Base-by-base conservation (phyloP, 2,888 invertebrate species). In the Sarcophaga rosellei region DNA sequence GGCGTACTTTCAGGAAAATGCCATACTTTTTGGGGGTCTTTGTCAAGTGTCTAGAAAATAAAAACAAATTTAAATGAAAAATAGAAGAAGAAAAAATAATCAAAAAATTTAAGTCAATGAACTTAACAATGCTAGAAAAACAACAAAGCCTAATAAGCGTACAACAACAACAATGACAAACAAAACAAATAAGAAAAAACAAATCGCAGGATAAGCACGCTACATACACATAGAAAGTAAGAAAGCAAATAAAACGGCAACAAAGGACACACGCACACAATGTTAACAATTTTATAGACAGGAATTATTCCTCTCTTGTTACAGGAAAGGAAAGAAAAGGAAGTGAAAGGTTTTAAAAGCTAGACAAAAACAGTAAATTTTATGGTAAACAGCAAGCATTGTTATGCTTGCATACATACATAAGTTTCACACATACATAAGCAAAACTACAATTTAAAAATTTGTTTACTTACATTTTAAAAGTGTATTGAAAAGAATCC, bases 121-220 rank as follows among this genome's bases (percentile, higher is more conserved):
- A 84, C 79, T 76, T 74, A 59, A 76, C 21, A 20, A 62, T 65
- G 11, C 10, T 35, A 57, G n/a, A 62, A 68, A 44, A 68, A 53
- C 11, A 65, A 74, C 59, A 63, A 35, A 17, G 35, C 15, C 53
- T 1, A 35, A 45, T 17, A 25, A 4, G 44, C 44, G 25, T 11
- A 21, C 10, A 12, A 63, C 11, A 65, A 20, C 62, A 78, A 15
- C 12, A 83, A 75, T 61, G 65, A 44, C 74, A 75, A 74, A 74
- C 57, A 57, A 17, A 53, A n/a, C 69, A 23, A 23, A 59, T 15
- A 20, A 21, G 5, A 10, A 75, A 59, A 35, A 35, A 35, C 8
- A 35, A 84, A 80, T 65, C 79, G 21, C 75, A 80, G 75, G 70
- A 75, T 80, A 59, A 68, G 44, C 77, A 73, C 44, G 83, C 73